These are phyloP conservation scores for Meles meles DNA, from an alignment of 2,113 vertebrate genomes.

Conservation along the genomic window DNA sequence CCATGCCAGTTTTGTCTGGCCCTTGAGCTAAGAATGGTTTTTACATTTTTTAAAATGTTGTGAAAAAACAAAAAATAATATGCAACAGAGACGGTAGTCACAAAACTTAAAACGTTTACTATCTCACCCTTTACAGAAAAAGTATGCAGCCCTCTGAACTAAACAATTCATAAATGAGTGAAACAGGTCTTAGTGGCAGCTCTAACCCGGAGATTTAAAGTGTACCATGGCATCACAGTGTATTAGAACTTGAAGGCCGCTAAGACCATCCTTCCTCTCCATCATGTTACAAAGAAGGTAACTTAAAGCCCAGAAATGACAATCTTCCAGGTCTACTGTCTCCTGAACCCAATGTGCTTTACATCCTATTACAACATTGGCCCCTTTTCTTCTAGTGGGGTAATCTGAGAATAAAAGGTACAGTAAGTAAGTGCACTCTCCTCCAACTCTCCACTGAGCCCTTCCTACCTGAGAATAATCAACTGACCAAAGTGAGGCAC, in stretches of 20 bases:
- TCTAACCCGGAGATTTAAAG: neutral
- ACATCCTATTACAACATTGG: neutral
- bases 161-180: conserved; percentile 16
- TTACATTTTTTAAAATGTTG: neutral
- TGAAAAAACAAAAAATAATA: neutral
- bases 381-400: neutral
- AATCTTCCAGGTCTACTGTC: neutral
- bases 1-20: neutral
- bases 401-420: neutral
- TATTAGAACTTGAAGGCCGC: neutral
- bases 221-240: neutral
- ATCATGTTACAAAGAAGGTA: neutral
- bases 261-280: neutral
- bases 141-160: neutral
- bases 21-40: neutral
- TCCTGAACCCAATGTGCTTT: neutral
- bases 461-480: neutral
- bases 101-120: conserved; percentile 8
- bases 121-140: neutral
- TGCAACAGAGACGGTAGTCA: neutral
- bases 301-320: neutral
- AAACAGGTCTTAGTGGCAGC: neutral
- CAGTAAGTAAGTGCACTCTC: neutral
- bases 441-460: neutral
- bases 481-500: neutral